Percentiles rank a stretch among this genome's conserved stretches.
These are phyloP conservation scores for Megathymus violae DNA, from an alignment of 1,140 invertebrate genomes.

Conservation along the genomic window DNA sequence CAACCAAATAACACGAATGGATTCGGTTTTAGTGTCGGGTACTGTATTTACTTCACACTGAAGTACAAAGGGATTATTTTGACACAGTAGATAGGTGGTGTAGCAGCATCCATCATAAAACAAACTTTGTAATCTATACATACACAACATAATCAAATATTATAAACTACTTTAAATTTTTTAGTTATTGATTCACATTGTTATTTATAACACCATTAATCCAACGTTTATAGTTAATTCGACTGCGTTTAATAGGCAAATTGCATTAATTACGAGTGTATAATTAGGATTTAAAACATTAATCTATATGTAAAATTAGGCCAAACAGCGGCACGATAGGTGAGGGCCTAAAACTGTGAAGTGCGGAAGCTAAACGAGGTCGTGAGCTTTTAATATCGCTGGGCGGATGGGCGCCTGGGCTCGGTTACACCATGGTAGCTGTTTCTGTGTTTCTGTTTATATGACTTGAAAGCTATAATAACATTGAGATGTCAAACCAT, in stretches of 20 bases:
- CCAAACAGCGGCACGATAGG: conserved; percentile 38
- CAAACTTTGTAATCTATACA: too few species aligned
- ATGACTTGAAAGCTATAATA: neutral
- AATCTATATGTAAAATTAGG: conserved; percentile 31
- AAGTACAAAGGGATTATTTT: too few species aligned
- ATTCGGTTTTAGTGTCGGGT: too few species aligned
- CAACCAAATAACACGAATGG: too few species aligned
- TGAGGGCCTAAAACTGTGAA: conserved; percentile 51
- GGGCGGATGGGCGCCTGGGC: conserved; percentile 39
- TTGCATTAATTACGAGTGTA: conserved; percentile 8
- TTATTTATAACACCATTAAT: neutral
- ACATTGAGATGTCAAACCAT: conserved; percentile 16
- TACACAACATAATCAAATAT: too few species aligned
- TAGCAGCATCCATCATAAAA: too few species aligned
- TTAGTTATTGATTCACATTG: neutral
- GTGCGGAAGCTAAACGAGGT: conserved; percentile 70
- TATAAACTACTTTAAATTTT: neutral
- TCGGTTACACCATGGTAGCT: conserved; percentile 26
- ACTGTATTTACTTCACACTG: too few species aligned
- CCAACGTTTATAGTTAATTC: neutral
- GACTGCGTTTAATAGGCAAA: conserved; percentile 1
- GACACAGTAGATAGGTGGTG: too few species aligned
- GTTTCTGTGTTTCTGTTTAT: conserved; percentile 26
- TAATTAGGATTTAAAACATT: conserved; percentile 19
- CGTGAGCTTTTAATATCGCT: conserved; percentile 71